phyloP scores from a whole-genome alignment of 1,140 invertebrate genomes.

The Drosophila nigromelanica region DNA sequence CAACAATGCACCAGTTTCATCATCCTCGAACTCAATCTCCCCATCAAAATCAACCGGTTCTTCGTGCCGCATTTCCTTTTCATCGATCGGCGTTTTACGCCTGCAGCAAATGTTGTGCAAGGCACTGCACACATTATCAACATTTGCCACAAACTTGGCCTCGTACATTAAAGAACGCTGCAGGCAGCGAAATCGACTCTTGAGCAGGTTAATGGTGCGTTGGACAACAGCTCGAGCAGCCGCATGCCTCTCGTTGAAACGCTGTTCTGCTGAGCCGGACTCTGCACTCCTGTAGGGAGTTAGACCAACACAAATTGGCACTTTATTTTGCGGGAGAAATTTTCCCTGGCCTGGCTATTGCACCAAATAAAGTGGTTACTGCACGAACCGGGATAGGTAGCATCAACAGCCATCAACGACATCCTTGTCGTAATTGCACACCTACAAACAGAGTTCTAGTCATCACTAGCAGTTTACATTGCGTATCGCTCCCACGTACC shows the following conservation, averaged over 20 bases:
- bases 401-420: conserved; percentile 13
- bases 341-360: too few species aligned
- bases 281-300: background rate
- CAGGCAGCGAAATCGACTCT: background rate
- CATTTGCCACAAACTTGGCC: background rate
- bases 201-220: background rate
- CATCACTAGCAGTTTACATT: too few species aligned
- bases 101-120: conserved; percentile 1
- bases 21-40: too few species aligned
- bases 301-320: background rate
- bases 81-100: background rate
- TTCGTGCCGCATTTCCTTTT: too few species aligned
- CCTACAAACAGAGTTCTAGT: background rate
- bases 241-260: conserved; percentile 3
- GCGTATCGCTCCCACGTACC: conserved; percentile 2
- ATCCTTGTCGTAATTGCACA: conserved; percentile 24
- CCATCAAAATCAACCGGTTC: too few species aligned
- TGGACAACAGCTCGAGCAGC: background rate
- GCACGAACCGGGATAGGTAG: conserved; percentile 9
- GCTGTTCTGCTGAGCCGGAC: background rate
- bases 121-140: conserved; percentile 2
- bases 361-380: conserved; percentile 15
- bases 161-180: background rate
- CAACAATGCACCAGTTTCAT: background rate
- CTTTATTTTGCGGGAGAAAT: background rate